Base-by-base conservation (phyloP, 1,140 invertebrate species). In the Temnothorax longispinosus region DNA sequence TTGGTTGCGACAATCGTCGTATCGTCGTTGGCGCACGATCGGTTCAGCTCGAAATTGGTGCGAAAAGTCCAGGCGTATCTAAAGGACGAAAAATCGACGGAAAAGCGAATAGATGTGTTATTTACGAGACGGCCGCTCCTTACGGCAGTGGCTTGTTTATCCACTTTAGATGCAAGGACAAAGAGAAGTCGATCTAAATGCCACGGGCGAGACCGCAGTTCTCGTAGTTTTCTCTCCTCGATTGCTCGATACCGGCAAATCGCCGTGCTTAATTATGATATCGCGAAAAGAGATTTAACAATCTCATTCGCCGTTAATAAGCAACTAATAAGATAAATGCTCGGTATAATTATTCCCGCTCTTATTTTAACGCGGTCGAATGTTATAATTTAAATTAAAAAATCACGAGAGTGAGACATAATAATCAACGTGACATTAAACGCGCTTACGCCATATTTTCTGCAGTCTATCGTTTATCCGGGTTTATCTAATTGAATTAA, bases 221-320 rank as follows among this genome's bases (percentile, higher is more conserved):
- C 64, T 65, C 50, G n/a, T 15, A 47, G 65, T 85, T 85, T 75
- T 64, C 81, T 72, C 41, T 58, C 67, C 32, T 32, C 62, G 38
- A 71, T 74, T 87, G 32, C 69, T 56, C 32, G 27, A 64, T 44
- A 21, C 44, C 52, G 52, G 47, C 21, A 50, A 76, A 71, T 85
- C 47, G 56, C 56, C 8, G 38, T 2, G 54, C 56, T 74, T 88
- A 88, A 88, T 88, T 88, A 58, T 41, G 11, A 84, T 32, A 50
- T 71, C 72, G 11, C 62, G 44, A 15, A 32, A 64, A 77, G 47
- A n/a, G 47, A 3, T 38, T 78, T 62, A 58, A 75, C 44, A 32
- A 21, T 67, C 27, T 58, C 64, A 21, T 6, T 56, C 27, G 21
- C 50, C 41, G 6, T 84, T 81, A 88, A 87, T 69, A 71, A 56